phyloP scores from a whole-genome alignment of 2,113 vertebrate genomes.

The Dermatemys mawii region DNA sequence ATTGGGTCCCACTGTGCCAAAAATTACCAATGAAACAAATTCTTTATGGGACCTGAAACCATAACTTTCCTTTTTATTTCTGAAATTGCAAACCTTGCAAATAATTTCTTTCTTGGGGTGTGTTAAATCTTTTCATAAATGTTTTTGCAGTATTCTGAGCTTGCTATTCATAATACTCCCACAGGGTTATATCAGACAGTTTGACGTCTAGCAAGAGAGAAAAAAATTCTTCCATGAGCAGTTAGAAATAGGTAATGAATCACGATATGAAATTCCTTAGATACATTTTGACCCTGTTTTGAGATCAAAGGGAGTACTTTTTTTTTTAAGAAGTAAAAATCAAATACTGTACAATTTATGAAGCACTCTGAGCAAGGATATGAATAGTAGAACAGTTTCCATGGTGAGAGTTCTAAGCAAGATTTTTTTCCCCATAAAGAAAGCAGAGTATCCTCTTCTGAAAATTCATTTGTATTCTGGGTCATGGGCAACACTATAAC shows the following conservation, averaged over 20 bases:
- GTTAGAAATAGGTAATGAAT: conserved; percentile 40
- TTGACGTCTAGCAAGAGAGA: not conserved
- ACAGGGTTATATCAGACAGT: not conserved
- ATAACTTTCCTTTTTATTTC: conserved; percentile 15
- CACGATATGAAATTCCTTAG: not conserved
- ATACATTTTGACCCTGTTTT: not conserved
- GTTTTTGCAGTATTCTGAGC: not conserved
- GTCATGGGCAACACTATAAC: not conserved
- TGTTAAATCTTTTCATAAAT: not conserved
- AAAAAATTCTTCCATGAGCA: not conserved
- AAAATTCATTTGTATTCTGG: not conserved
- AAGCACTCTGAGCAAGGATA: not conserved
- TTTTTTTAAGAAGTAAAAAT: not conserved
- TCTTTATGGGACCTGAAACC: not conserved
- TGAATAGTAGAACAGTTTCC: not conserved
- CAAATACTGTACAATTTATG: not conserved
- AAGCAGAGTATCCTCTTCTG: not conserved
- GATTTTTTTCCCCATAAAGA: rapidly evolving
- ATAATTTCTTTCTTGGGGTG: conserved; percentile 16
- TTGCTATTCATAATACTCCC: not conserved
- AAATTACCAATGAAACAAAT: not conserved
- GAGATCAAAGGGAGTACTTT: conserved; percentile 24
- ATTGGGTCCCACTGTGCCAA: not conserved
- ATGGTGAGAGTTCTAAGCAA: not conserved
- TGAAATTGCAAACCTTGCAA: conserved; percentile 25